These are phyloP conservation scores for Campoplex capitator DNA, from an alignment of 2,888 invertebrate species.

Conservation along the genomic window DNA sequence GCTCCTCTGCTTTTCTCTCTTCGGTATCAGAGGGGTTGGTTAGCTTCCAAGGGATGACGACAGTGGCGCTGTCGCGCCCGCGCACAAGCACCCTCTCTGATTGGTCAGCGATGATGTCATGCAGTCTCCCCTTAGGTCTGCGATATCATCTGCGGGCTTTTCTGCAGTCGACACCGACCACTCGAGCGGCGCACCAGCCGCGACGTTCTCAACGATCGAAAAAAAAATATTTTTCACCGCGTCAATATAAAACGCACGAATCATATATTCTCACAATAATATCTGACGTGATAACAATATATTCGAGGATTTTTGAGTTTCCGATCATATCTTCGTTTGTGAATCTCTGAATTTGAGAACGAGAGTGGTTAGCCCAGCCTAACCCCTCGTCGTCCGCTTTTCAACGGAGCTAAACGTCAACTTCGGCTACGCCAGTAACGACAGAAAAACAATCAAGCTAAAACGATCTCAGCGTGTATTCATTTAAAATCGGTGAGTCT, in stretches of 20 bases:
- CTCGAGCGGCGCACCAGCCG: conserved; percentile 81
- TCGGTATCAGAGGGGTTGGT: conserved; percentile 50
- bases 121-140: conserved; percentile 82
- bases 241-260: conserved; percentile 41
- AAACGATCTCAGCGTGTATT: conserved; percentile 15
- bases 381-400: conserved; percentile 22
- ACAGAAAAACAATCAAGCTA: conserved; percentile 12
- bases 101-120: conserved; percentile 84
- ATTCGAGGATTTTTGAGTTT: conserved; percentile 3
- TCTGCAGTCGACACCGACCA: conserved; percentile 83
- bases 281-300: conserved; percentile 5
- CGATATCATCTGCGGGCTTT: conserved; percentile 83
- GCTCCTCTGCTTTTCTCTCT: not conserved
- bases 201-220: conserved; percentile 51
- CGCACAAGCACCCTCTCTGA: conserved; percentile 66
- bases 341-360: conserved; percentile 6
- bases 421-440: conserved; percentile 44
- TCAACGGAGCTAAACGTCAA: conserved; percentile 30
- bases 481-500: conserved; percentile 61
- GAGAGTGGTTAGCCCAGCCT: conserved; percentile 35
- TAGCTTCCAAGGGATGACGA: conserved; percentile 68
- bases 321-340: conserved; percentile 2
- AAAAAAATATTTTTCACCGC: conserved; percentile 37
- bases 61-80: conserved; percentile 71
- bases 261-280: conserved; percentile 16